These are phyloP conservation scores for Pristionchus arcanus DNA, from an alignment of 2,888 invertebrate species.

Conservation along the genomic window DNA sequence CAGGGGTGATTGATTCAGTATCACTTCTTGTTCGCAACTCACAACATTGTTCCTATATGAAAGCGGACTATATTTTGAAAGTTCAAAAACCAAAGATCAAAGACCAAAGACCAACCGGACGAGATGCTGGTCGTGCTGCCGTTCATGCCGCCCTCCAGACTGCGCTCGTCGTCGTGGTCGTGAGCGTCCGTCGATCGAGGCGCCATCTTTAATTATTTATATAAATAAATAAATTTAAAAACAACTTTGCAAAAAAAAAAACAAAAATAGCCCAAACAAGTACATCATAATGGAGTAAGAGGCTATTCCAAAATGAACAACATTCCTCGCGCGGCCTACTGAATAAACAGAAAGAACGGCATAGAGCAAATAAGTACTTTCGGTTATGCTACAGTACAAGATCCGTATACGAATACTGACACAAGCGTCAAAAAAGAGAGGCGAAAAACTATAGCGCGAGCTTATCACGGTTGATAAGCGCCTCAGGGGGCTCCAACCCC, in stretches of 20 bases:
- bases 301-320: not conserved
- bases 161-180: constrained; percentile 31
- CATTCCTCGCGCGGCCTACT: not conserved
- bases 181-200: constrained; percentile 33
- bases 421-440: not conserved
- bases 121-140: constrained; percentile 39
- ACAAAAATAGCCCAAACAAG: not conserved
- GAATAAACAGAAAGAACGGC: not conserved
- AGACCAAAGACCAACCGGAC: not conserved
- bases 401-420: not conserved
- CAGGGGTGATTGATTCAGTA: not conserved
- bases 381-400: not conserved
- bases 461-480: not conserved
- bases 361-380: not conserved
- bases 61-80: not conserved
- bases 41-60: not conserved
- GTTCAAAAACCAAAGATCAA: not conserved
- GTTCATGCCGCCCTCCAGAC: constrained; percentile 47
- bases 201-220: not conserved
- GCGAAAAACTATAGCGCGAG: not conserved
- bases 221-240: not conserved
- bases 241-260: too few species aligned
- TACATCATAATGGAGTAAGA: not conserved
- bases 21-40: too few species aligned
- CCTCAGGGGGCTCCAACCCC: not conserved